A percentile compares a stretch with the other conserved stretches of the same genome.
These are phyloP conservation scores for Acromyrmex heyeri DNA, from an alignment of 1,140 invertebrate genomes.

Conservation along the genomic window DNA sequence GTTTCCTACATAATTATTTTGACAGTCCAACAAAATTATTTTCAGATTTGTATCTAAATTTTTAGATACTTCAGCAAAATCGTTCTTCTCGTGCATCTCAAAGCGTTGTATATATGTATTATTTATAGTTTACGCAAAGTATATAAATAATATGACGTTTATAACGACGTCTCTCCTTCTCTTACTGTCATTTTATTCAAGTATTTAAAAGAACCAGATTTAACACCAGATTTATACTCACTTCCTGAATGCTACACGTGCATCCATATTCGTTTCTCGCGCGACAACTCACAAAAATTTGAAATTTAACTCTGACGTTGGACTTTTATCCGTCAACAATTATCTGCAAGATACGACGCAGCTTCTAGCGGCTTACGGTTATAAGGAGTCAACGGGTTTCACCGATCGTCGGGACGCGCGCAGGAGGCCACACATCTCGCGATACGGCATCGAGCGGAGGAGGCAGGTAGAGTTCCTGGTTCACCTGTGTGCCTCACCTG, in stretches of 20 bases:
- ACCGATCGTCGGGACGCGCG: slow-evolving; percentile 60
- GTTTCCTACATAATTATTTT: no score
- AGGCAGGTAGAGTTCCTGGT: slow-evolving; percentile 82
- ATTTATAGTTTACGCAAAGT: not conserved
- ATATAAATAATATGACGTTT: not conserved
- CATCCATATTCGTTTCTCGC: not conserved
- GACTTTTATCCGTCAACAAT: slow-evolving; percentile 29
- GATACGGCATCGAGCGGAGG: slow-evolving; percentile 71
- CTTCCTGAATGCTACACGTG: not conserved
- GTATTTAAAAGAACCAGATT: not conserved
- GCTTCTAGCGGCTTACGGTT: slow-evolving; percentile 17
- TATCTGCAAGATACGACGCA: slow-evolving; percentile 10
- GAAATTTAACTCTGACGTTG: not conserved
- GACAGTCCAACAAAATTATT: no score
- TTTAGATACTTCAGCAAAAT: no score
- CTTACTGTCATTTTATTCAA: not conserved
- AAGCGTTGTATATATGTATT: not conserved
- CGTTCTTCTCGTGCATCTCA: no score
- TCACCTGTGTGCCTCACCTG: slow-evolving; percentile 81
- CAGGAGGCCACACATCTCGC: slow-evolving; percentile 65
- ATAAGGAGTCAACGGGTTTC: slow-evolving; percentile 60
- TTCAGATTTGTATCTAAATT: no score
- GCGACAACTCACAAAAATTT: not conserved
- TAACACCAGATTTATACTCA: not conserved
- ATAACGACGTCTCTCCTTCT: not conserved